Evolutionary conservation across 2,113 vertebrate species (phyloP), one percentile per base, ranked within the genome.

Genomic region (Empidonax traillii): DNA sequence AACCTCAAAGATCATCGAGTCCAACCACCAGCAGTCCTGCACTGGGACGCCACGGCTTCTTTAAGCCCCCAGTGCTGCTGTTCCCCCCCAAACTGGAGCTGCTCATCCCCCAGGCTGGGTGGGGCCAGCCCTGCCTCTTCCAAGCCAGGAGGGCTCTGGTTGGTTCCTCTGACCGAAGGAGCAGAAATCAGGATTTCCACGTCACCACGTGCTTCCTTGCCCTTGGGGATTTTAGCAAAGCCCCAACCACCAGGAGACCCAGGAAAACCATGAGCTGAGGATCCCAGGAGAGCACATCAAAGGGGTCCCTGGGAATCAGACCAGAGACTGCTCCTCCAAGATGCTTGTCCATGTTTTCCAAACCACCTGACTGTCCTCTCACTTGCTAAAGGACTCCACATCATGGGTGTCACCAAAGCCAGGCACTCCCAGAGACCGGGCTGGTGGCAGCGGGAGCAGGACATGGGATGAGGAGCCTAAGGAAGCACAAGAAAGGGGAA

Each of bases 261-360:
- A 43, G 41, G 56, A 67, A 66, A 56, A 33, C 4, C 17, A 10
- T 0, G 8, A 33, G 35, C 12, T 79, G 79, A 46, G 51, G 31
- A 22, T 0, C 37, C 39, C 1, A 2, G 8, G 39, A n/a, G 21
- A n/a, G 52, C 22, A n/a, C 49, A 44, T 0, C 71, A 47, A 37
- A 89, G 65, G 11, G 9, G 8, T 16, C 20, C 37, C 73, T 47
- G 81, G 8, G 49, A 44, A 23, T 10, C 43, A 46, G 52, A 7
- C 7, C 68, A 65, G 12, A 7, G 12, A 7, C 14, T n/a, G 49
- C 12, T 47, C 52, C 76, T 87, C 28, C 39, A 22, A 53, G 61
- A 31, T 14, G 22, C 25, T 43, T n/a, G 17, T 27, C 25, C 21
- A 2, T 7, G 47, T 20, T 71, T 41, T 58, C 35, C 86, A 37